phyloP scores from a whole-genome alignment of 2,888 invertebrate species.

The Drosophila acutilabella region DNA sequence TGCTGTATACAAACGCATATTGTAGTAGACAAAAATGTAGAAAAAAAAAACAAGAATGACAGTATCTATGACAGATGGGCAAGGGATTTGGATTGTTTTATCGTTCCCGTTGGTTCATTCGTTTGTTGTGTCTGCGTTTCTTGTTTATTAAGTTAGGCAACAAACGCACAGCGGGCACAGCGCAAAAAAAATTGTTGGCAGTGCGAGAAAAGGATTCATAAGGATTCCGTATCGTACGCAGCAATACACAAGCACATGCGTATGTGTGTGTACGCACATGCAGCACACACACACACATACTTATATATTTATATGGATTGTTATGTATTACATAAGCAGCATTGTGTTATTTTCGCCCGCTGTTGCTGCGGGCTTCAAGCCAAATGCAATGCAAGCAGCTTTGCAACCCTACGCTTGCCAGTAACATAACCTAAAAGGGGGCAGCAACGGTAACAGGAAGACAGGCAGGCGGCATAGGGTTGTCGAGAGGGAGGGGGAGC shows the following conservation, averaged over 20 bases:
- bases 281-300: too few species aligned
- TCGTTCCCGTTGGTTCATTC: slow-evolving; percentile 7
- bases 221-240: slow-evolving; percentile 72
- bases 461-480: neutral
- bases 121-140: slow-evolving; percentile 20
- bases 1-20: too few species aligned
- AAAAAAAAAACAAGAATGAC: slow-evolving; percentile 53
- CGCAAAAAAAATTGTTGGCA: slow-evolving; percentile 47
- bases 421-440: slow-evolving; percentile 26
- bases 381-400: slow-evolving; percentile 73
- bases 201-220: slow-evolving; percentile 71
- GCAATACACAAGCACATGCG: slow-evolving; percentile 37
- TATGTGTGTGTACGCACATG: neutral
- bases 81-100: slow-evolving; percentile 12
- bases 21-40: slow-evolving; percentile 1
- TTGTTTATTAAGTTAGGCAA: slow-evolving; percentile 72
- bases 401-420: slow-evolving; percentile 65
- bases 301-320: slow-evolving; percentile 26
- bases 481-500: neutral
- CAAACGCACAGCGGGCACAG: slow-evolving; percentile 46
- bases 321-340: slow-evolving; percentile 75
- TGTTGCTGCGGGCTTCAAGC: slow-evolving; percentile 63
- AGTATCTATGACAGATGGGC: slow-evolving; percentile 77
- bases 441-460: slow-evolving; percentile 26
- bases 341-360: slow-evolving; percentile 74